Evolutionary conservation across 2,113 vertebrate species (phyloP).

Genomic region (Microcebus jonahi): DNA sequence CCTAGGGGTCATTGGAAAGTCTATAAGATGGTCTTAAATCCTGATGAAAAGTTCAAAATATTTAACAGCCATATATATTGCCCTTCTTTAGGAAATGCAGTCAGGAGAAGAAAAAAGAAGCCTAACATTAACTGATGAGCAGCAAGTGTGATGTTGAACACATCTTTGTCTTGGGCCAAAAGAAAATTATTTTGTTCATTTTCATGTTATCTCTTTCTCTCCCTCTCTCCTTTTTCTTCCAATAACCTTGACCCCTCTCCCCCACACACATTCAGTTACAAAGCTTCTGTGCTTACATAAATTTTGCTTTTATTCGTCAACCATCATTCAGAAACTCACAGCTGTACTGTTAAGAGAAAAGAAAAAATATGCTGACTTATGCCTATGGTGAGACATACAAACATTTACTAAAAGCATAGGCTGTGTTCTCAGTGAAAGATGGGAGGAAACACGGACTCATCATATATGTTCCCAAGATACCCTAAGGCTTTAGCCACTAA

Average conservation of each 20-base stretch:
- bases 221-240: neutral
- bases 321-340: conserved; percentile 12
- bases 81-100: conserved; percentile 7
- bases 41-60: neutral
- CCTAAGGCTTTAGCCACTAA: neutral
- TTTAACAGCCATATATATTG: neutral
- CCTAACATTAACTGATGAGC: neutral
- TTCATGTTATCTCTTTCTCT: neutral
- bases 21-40: neutral
- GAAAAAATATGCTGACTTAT: neutral
- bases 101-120: neutral
- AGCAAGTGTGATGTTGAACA: neutral
- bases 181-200: conserved; percentile 21
- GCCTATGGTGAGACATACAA: neutral
- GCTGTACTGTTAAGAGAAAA: neutral
- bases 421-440: neutral
- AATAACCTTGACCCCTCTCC: neutral
- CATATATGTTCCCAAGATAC: neutral
- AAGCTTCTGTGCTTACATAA: conserved; percentile 37
- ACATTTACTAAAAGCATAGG: neutral
- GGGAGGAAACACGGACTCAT: neutral
- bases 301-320: conserved; percentile 34
- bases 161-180: neutral
- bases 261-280: neutral
- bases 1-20: neutral